Evolutionary conservation across 2,797 vertebrate genomes (phyloP).

Genomic region (Acrocephalus scirpaceus): DNA sequence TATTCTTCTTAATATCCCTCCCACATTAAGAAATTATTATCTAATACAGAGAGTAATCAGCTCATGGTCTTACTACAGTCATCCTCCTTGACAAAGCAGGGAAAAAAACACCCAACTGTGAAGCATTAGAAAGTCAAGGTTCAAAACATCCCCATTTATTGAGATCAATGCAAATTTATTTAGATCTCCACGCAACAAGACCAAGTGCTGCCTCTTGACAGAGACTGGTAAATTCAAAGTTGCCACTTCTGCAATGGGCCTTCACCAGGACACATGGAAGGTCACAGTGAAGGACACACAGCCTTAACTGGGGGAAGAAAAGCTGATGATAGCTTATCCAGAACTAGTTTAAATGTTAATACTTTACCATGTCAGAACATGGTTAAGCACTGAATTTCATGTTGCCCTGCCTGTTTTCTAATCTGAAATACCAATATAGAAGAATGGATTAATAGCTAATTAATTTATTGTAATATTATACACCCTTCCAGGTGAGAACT

Average conservation of each 20-base stretch:
- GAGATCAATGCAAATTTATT: not conserved
- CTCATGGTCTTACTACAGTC: slow-evolving; percentile 21
- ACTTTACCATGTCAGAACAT: not conserved
- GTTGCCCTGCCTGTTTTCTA: not conserved
- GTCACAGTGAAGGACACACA: not conserved
- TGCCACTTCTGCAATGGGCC: not conserved
- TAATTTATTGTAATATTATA: not conserved
- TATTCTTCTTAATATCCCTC: slow-evolving; percentile 34
- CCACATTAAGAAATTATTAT: slow-evolving; percentile 30
- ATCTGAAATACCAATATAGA: not conserved
- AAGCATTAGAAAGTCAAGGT: slow-evolving; percentile 37
- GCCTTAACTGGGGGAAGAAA: not conserved
- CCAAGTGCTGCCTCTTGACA: not conserved
- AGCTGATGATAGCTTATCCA: not conserved
- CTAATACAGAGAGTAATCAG: slow-evolving; percentile 34
- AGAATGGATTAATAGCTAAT: not conserved
- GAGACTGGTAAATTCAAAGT: not conserved
- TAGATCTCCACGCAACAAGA: not conserved
- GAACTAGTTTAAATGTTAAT: not conserved
- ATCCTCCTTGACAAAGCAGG: not conserved
- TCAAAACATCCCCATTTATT: not conserved
- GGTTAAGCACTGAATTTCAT: not conserved
- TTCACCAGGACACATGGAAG: not conserved
- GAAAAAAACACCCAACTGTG: not conserved
- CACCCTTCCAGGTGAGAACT: fast-evolving